Evolutionary conservation across 2,797 vertebrate species (phyloP), one percentile per base, ranked within the genome.

Genomic region (Lepilemur ruficaudatus): DNA sequence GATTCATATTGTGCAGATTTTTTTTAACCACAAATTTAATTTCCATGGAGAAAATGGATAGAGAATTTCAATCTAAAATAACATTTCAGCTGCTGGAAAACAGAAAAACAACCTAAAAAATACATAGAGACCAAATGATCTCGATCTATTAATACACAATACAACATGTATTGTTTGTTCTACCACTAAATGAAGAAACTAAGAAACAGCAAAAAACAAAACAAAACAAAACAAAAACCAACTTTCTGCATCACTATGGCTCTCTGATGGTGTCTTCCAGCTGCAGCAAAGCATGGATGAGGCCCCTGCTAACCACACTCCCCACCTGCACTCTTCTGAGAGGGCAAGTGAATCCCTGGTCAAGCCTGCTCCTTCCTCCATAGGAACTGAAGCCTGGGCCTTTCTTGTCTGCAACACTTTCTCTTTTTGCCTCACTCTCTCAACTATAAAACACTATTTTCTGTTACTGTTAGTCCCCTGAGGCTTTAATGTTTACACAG

Each of bases 401-500:
- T 98, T 98, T 98, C 97, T 97, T 97, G 97, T 97, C 95, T 90
- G 76, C 80, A 98, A 98, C 94, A 98, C 98, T 98, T 98, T 98
- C 98, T 96, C 98, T 98, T 97, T 98, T 55, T 97, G 94, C 96
- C 96, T 98, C 96, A 98, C 94, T 97, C 97, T 98, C 97, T 97
- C 91, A 82, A 98, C 92, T 98, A 95, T 96, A 98, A 97, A 98
- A 96, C 28, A 17, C 67, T 96, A 96, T 97, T 96, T 97, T 97
- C 96, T 98, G 80, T 98, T 97, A 96, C 97, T 97, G 96, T 93
- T 95, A 72, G 97, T 98, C 98, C 94, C 96, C 50, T 0, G 30
- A 98, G 98, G 96, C 94, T 97, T 98, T 92, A 88, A 96, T 98
- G 97, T 98, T 99, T 99, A 98, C 97, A 98, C 98, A 98, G 98